phyloP scores from a whole-genome alignment of 2,113 vertebrate genomes.

The Nesoenas mayeri region DNA sequence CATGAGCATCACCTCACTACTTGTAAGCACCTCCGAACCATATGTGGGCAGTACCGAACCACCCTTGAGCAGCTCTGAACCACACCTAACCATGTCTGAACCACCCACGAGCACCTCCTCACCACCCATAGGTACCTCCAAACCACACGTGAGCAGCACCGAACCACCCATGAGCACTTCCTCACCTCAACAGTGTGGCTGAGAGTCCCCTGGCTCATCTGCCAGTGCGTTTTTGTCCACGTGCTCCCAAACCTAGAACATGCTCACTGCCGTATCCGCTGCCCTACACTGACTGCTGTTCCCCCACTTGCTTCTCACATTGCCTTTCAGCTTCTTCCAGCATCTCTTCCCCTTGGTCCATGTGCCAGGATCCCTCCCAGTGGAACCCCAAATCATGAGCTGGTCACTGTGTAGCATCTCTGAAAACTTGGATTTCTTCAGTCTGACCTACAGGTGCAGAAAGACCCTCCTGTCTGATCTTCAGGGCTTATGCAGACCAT shows the following conservation, averaged over 20 bases:
- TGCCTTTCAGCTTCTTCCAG: neutral
- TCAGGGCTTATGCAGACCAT: neutral
- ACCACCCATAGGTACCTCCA: neutral
- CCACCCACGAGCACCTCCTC: neutral
- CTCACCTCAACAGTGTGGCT: fast-evolving
- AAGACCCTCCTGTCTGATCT: neutral
- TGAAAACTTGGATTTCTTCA: neutral
- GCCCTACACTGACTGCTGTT: neutral
- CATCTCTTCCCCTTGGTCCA: neutral
- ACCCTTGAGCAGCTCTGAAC: no score
- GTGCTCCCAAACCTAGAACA: neutral
- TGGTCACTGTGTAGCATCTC: no score
- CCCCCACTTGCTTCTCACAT: fast-evolving
- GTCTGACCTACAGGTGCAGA: neutral
- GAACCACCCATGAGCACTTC: neutral
- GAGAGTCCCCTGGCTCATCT: neutral
- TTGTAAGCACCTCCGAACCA: no score
- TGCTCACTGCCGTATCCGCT: neutral
- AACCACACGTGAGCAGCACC: no score
- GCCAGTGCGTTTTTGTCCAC: neutral
- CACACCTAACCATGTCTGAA: no score
- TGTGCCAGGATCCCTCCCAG: neutral
- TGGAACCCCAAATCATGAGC: neutral
- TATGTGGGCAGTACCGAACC: no score
- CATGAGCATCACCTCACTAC: no score